Evolutionary conservation across 2,113 vertebrate genomes (phyloP).

Genomic region (Todiramphus chloris): DNA sequence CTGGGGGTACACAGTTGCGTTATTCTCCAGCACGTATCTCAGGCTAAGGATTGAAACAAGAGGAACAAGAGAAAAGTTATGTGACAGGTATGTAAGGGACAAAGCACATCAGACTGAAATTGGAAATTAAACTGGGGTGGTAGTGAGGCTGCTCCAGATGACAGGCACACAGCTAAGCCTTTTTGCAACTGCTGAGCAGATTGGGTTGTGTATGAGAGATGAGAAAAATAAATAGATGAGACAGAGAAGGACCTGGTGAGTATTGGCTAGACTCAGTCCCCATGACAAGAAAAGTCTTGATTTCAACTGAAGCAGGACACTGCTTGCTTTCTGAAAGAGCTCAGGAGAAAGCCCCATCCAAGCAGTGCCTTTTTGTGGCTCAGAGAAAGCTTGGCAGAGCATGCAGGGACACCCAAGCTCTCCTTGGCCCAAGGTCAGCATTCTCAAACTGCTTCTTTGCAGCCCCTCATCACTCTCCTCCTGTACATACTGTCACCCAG

Average conservation of each 20-base stretch:
- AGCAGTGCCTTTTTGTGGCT: not conserved
- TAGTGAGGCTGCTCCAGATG: not conserved
- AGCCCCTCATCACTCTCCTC: not conserved
- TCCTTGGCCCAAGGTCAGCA: not conserved
- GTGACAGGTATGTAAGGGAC: not conserved
- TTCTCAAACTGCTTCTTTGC: no score
- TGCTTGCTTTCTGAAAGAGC: not conserved
- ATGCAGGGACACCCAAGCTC: not conserved
- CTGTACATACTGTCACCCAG: rapidly evolving
- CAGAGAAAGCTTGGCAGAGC: not conserved
- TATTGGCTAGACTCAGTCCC: not conserved
- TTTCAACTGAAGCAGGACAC: not conserved
- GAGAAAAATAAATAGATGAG: not conserved
- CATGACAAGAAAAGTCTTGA: not conserved
- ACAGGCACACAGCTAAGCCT: not conserved
- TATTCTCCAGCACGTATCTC: not conserved
- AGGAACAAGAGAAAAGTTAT: not conserved
- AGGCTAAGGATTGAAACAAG: not conserved
- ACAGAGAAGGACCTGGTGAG: not conserved
- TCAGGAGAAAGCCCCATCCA: not conserved
- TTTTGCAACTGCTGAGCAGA: not conserved
- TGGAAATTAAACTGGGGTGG: not conserved
- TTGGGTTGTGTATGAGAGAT: not conserved
- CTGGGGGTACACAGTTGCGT: not conserved
- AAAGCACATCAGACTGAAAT: not conserved